Percentiles rank a stretch among this genome's conserved stretches.
phyloP scores from a whole-genome alignment of 2,888 invertebrate species.

The Antheraea yamamai region DNA sequence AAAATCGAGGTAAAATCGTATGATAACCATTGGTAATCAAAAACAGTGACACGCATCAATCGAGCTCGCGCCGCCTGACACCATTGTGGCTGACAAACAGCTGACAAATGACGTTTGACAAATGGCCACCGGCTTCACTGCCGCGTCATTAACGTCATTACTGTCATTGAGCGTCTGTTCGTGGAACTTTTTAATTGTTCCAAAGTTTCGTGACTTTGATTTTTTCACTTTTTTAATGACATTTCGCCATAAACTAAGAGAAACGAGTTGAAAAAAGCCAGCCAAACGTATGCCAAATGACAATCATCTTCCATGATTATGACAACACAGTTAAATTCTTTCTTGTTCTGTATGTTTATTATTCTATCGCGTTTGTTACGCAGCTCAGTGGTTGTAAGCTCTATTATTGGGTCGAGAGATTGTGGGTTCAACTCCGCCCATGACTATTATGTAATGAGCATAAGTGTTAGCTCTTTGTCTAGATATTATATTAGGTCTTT shows the following conservation, averaged over 20 bases:
- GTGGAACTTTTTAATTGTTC: constrained; percentile 65
- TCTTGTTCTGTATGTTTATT: too few species aligned
- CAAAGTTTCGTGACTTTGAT: constrained; percentile 31
- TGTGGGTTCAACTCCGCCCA: too few species aligned
- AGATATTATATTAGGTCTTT: too few species aligned
- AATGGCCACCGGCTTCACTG: constrained; percentile 54
- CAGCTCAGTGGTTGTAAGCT: too few species aligned
- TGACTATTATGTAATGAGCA: too few species aligned
- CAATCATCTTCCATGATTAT: background rate
- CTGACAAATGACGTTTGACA: constrained; percentile 69
- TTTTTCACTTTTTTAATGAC: background rate
- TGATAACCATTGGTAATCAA: constrained; percentile 31
- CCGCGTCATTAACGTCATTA: constrained; percentile 63
- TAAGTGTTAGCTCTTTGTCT: too few species aligned
- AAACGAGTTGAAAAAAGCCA: background rate
- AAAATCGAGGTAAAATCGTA: constrained; percentile 2
- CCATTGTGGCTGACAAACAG: constrained; percentile 67
- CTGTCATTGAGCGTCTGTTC: constrained; percentile 58
- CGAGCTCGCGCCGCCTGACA: constrained; percentile 66
- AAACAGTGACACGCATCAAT: constrained; percentile 64
- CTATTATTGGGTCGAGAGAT: too few species aligned
- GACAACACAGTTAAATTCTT: too few species aligned
- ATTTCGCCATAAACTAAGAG: background rate
- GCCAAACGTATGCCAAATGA: too few species aligned
- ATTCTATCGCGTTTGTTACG: too few species aligned